A percentile compares a stretch with the other conserved stretches of the same genome.
Evolutionary conservation across 2,797 vertebrate genomes (phyloP).

Genomic region (Hyperoplus lanceolatus): DNA sequence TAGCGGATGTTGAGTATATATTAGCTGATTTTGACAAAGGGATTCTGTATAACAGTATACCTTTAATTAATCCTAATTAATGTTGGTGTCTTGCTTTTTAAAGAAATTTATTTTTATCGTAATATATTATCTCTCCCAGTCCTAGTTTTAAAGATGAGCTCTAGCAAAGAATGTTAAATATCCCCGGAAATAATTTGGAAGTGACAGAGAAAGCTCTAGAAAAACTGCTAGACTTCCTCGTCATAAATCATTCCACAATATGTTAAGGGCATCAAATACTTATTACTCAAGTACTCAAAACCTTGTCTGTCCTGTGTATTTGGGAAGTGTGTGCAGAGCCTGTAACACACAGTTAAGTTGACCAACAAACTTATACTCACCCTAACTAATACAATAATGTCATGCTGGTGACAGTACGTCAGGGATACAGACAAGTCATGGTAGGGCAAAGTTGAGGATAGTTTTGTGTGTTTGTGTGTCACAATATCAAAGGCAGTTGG

Average conservation of each 20-base stretch:
- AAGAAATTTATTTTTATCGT: neutral
- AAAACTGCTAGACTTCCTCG: neutral
- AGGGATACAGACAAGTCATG: neutral
- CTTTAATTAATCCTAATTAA: neutral
- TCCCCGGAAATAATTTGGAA: neutral
- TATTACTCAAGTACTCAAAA: neutral
- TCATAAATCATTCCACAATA: neutral
- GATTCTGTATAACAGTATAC: too few species aligned
- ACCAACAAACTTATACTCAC: neutral
- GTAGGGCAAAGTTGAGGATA: constrained; percentile 38
- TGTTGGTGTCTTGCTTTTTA: neutral
- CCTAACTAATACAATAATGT: neutral
- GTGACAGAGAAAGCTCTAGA: neutral
- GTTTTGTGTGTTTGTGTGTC: constrained; percentile 61
- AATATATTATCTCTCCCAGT: neutral
- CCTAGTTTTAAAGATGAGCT: neutral
- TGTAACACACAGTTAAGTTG: neutral
- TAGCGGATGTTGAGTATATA: too few species aligned
- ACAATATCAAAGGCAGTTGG: constrained; percentile 4
- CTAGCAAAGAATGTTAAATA: neutral
- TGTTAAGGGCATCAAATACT: neutral
- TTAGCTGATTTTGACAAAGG: too few species aligned
- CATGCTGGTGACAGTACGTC: neutral
- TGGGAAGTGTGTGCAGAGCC: neutral
- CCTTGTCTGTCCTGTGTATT: neutral